Base-by-base conservation (phyloP, 2,113 vertebrate genomes). In the Ceratotherium simum region DNA sequence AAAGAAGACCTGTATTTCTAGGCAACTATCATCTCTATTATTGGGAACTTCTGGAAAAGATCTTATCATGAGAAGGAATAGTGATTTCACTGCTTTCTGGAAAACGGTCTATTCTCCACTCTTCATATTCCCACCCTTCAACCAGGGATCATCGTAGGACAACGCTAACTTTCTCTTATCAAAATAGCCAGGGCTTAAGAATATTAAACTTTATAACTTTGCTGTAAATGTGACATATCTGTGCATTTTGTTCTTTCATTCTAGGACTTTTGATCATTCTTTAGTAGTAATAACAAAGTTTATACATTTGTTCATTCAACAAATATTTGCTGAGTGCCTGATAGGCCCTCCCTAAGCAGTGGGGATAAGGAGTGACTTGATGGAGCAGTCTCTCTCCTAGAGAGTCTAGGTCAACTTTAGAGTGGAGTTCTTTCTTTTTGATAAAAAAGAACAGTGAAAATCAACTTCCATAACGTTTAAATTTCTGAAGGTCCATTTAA, bases 401-500 rank as follows among this genome's bases (percentile, higher is more conserved):
- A 81, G 3, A 58, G 29, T 82, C 69, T 69, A 60, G 3, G 56
- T 67, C 8, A 51, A 36, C 10, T 83, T 82, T 76, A 83, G 9
- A 75, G 33, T 60, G 23, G 42, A 84, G 23, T 39, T 48, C 51
- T 46, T 58, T 54, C 42, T 62, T 91, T 70, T 86, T 2, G 11
- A 62, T 29, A 23, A 51, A 56, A 82, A 73, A 87, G 6, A 70
- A 27, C 11, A 56, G 56, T 73, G 67, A 81, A 80, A 51, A 70
- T 69, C 51, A 89, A 76, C 51, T 76, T 70, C 4, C 6, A 36
- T 54, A 36, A 69, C 4, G 62, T 27, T 36, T 75, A 33, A 16
- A 54, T 96, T 90, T 83, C 16, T 78, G 42, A 69, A 70, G 39
- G 17, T 27, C 21, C 29, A 84, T 54, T 89, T 89, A 90, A 89